Percentiles rank a stretch among this genome's conserved stretches.
Evolutionary conservation across 2,888 invertebrate genomes (phyloP).

Genomic region (Drosophila ustulata): DNA sequence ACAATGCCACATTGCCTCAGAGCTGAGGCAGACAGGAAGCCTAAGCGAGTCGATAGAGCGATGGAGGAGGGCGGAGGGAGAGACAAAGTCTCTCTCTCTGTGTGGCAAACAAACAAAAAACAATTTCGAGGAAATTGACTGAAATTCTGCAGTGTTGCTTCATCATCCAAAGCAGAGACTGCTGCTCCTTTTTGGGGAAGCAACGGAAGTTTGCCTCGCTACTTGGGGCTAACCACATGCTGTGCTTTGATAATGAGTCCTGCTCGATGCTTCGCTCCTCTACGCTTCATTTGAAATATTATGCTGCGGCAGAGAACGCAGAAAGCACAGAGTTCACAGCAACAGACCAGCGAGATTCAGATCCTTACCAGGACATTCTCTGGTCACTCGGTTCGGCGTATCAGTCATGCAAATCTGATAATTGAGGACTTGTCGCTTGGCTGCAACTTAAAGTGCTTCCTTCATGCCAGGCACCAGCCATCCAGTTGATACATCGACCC

Average conservation of each 20-base stretch:
- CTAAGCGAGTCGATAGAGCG: conserved; percentile 5
- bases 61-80: conserved; percentile 20
- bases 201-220: conserved; percentile 63
- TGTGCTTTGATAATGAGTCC: conserved; percentile 81
- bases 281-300: conserved; percentile 79
- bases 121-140: conserved; percentile 80
- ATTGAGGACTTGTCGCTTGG: conserved; percentile 77
- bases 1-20: conserved; percentile 53
- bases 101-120: conserved; percentile 77
- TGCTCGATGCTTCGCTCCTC: conserved; percentile 23
- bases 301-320: conserved; percentile 56
- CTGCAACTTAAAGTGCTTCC: conserved; percentile 71
- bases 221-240: conserved; percentile 79
- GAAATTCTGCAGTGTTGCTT: conserved; percentile 81
- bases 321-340: not conserved
- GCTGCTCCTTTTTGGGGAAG: conserved; percentile 27
- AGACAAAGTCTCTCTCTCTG: conserved; percentile 45
- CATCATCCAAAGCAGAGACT: conserved; percentile 45
- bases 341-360: conserved; percentile 10
- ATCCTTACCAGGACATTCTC: conserved; percentile 17
- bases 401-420: conserved; percentile 81
- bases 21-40: conserved; percentile 37
- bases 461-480: conserved; percentile 16
- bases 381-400: conserved; percentile 51
- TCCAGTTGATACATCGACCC: conserved; percentile 18